These are phyloP conservation scores for Cephus rjabovi DNA, from an alignment of 2,888 invertebrate species.

Conservation along the genomic window DNA sequence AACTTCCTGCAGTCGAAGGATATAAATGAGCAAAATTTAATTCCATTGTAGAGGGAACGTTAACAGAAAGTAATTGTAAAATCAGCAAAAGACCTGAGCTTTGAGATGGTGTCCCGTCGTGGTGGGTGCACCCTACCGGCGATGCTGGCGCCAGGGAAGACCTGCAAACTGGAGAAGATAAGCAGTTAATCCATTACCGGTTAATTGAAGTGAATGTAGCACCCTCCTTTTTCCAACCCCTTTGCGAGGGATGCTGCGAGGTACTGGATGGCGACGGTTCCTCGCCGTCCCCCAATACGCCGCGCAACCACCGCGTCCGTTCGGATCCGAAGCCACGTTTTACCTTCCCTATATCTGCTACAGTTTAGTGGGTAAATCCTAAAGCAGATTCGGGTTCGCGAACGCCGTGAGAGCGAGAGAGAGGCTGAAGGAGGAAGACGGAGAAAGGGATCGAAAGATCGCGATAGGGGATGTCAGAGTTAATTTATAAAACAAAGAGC, in stretches of 20 bases:
- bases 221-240: conserved; percentile 22
- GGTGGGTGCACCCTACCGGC: background rate
- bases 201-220: conserved; percentile 51
- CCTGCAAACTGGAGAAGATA: conserved; percentile 38
- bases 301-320: background rate
- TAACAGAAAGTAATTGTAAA: conserved; percentile 11
- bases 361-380: background rate
- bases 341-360: background rate
- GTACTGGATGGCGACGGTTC: background rate
- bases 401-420: background rate
- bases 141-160: background rate
- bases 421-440: background rate
- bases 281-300: background rate
- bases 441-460: background rate
- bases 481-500: conserved; percentile 55
- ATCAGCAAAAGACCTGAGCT: conserved; percentile 16
- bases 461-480: conserved; percentile 21
- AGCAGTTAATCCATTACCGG: conserved; percentile 56
- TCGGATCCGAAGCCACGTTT: background rate
- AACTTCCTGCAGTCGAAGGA: background rate
- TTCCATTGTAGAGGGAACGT: background rate
- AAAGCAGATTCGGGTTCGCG: background rate
- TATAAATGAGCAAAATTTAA: conserved; percentile 9
- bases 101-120: conserved; percentile 8
- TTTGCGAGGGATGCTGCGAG: background rate